Base-by-base conservation (phyloP, 37 sponge, comb jelly and placozoan genomes). In the Dysidea cf. avara region DNA sequence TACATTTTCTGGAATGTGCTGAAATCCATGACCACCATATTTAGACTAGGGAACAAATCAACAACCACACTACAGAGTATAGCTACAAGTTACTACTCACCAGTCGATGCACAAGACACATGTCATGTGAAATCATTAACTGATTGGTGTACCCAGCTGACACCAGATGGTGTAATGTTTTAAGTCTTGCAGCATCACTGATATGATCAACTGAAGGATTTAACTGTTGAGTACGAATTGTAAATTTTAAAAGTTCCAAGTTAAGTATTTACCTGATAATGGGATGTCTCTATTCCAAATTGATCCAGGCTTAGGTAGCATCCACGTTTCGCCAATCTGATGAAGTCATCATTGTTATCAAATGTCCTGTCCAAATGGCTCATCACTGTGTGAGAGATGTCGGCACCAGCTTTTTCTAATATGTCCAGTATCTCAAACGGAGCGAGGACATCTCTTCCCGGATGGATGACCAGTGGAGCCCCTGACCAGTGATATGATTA, bases 21-120 rank as follows among this genome's bases (percentile, higher is more conserved):
- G 51, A 68, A 83, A 88, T 1, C 89, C 89, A 69, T 88, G 89
- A 21, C 89, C 89, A 22, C 84, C 89, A 69, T 88, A 88, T 13
- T 51, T 21, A 7, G 47, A 70, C 89, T 87, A 65, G 2, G 21
- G 35, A 39, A n/a, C 6, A 14, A 46, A 18, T n/a, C n/a, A n/a
- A n/a, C n/a, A n/a, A n/a, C n/a, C n/a, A n/a, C n/a, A n/a, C n/a
- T n/a, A n/a, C n/a, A n/a, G n/a, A n/a, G n/a, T n/a, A n/a, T n/a
- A n/a, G n/a, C n/a, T n/a, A n/a, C n/a, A n/a, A n/a, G n/a, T n/a
- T n/a, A n/a, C n/a, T n/a, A 7, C 52, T 67, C 39, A 88, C 89
- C 69, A 69, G 69, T 64, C 89, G 46, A 52, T 88, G 89, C 65
- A 79, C 83, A 12, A 80, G 78, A 69, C 79, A 80, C 0, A 88